A percentile compares a stretch with the other conserved stretches of the same genome.
These are phyloP conservation scores for Lycaon pictus DNA, from an alignment of 2,113 vertebrate species.

Conservation along the genomic window DNA sequence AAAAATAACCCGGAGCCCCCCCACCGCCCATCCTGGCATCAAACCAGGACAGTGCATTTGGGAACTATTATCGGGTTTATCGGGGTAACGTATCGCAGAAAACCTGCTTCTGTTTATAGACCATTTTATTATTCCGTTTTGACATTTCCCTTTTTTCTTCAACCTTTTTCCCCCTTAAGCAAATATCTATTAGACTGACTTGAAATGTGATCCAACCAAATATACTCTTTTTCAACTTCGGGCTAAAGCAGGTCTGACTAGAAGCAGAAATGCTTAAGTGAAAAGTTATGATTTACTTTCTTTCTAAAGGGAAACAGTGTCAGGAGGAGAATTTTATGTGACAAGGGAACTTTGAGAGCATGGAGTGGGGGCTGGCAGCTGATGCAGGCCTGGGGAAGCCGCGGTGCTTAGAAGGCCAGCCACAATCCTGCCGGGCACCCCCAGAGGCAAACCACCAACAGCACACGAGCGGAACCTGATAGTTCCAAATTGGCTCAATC, in stretches of 20 bases:
- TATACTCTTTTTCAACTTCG: slow-evolving; percentile 77
- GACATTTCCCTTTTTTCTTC: slow-evolving; percentile 90
- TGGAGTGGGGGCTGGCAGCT: slow-evolving; percentile 45
- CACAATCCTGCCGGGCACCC: accelerated
- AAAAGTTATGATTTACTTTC: slow-evolving; percentile 83
- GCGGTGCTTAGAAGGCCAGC: not conserved
- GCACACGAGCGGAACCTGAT: not conserved
- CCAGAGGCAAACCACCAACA: accelerated
- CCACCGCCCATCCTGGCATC: slow-evolving; percentile 84
- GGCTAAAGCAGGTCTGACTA: slow-evolving; percentile 83
- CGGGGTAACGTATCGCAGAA: slow-evolving; percentile 88
- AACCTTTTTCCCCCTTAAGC: slow-evolving; percentile 86
- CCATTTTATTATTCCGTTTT: slow-evolving; percentile 90
- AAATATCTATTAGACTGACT: slow-evolving; percentile 87
- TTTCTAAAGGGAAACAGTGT: slow-evolving; percentile 80
- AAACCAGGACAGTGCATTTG: slow-evolving; percentile 89
- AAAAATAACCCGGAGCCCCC: slow-evolving; percentile 88
- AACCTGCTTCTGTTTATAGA: slow-evolving; percentile 92
- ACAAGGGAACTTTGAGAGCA: slow-evolving; percentile 50
- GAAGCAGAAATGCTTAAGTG: slow-evolving; percentile 81
- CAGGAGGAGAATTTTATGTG: slow-evolving; percentile 74
- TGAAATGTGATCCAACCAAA: slow-evolving; percentile 87
- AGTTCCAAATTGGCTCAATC: not conserved
- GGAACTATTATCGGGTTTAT: slow-evolving; percentile 92
- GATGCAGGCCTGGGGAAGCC: not conserved